Evolutionary conservation across 2,888 invertebrate genomes (phyloP), one percentile per base, ranked within the genome.

Genomic region (Phania funesta): DNA sequence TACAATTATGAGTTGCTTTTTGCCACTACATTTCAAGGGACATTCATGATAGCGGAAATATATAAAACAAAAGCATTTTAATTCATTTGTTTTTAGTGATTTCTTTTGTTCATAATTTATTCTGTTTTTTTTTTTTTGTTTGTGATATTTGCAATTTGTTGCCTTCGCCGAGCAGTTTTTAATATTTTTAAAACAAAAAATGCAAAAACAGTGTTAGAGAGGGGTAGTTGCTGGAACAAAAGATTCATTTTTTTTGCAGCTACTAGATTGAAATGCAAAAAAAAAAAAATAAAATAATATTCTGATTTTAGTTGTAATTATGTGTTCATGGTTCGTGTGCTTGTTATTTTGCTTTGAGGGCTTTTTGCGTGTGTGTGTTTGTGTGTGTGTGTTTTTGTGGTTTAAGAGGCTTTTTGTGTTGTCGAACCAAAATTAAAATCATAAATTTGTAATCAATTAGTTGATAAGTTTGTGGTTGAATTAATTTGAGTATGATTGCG

Each of bases 11-110:
- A 38, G 24, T 52, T 3, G 58, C 35, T 52, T 44, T 4, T 20
- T 75, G 56, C 50, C 67, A 44, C 54, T 41, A 44, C 56, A 67
- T 52, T 76, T 76, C 50, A 54, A 78, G 44, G 78, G 78, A 79
- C 65, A 79, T 65, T 79, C 78, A 52, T 79, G 58, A 79, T 73
- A 73, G 78, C 78, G 78, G 71, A 79, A 79, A 79, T 79, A 79
- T 73, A 50, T 79, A 73, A 73, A 79, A 79, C 78, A 79, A 79
- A 73, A 65, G 78, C 70, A 22, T 79, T 71, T 73, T 73, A 73
- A 71, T 78, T 78, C 71, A 78, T 73, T 79, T 79, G 73, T 65
- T 58, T 65, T 79, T 71, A 73, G 50, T 32, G 44, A 65, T 65
- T 56, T 65, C 54, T 68, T 77, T 62, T 58, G 41, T 70, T 58